Evolutionary conservation across 2,888 invertebrate species (phyloP), one percentile per base, ranked within the genome.

Genomic region (Andrena minutula): DNA sequence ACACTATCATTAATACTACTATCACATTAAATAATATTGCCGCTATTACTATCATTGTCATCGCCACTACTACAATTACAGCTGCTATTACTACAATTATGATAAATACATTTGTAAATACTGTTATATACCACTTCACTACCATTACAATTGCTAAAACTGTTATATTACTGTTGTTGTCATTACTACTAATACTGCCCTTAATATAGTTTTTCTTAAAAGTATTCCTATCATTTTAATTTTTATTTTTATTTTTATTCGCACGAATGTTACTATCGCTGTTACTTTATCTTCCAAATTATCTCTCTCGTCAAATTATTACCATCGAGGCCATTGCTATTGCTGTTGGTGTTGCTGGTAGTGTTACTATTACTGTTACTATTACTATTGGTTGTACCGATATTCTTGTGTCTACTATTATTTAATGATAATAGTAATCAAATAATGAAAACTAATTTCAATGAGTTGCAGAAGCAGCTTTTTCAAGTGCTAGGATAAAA

Each of bases 21-120:
- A 81, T 81, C 75, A 82, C 75, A 72, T 82, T 75, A 71, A 76
- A 63, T 60, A 75, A 82, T 75, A 82, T 68, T 75, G 56, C 75
- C 75, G 30, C 72, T 68, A 79, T 80, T 80, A 72, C 63, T 79
- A 80, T 71, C 66, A 78, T 71, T 79, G 61, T 66, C 49, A 28
- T 53, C 32, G 64, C 28, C 69, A 65, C 64, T 65, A 60, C 51
- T 65, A 80, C 20, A 49, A 41, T 81, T 74, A 58, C 53, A 51
- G 58, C 41, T 65, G 51, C 58, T 69, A 70, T 49, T 53, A 65
- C 64, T 79, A 73, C 23, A 41, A 74, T 64, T 74, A 35, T 32
- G 41, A 32, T 68, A 47, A 61, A 56, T 35, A 51, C 35, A 32
- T 51, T 53, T 20, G 10, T 26, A 23, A 32, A 30, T 30, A 71